Percentiles rank a stretch among this genome's conserved stretches.
Conservation (phyloP, 2,113 vertebrate species). For the Madoqua kirkii region DNA sequence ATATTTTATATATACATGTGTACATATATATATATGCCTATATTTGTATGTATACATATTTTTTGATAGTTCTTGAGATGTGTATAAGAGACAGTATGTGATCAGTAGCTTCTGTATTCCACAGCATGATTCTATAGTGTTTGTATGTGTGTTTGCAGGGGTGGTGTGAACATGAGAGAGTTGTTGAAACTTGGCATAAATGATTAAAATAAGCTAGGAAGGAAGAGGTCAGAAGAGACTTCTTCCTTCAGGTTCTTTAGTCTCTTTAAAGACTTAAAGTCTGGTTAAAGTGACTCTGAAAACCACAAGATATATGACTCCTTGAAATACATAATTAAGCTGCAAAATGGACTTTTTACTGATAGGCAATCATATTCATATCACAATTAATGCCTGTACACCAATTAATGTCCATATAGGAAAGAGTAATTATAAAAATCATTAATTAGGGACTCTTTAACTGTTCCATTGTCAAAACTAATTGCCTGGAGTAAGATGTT, state of each 20-base stretch:
- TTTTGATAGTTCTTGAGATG: not conserved
- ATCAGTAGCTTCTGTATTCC: not conserved
- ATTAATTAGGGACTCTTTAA: slow-evolving; percentile 63
- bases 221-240: not conserved
- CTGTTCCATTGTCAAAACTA: slow-evolving; percentile 61
- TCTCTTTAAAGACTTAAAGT: not conserved
- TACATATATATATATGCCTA: not conserved
- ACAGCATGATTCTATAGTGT: not conserved
- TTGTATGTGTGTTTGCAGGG: not conserved
- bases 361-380: slow-evolving; percentile 50
- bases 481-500: slow-evolving; percentile 49
- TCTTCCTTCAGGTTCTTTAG: not conserved
- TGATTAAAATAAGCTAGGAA: not conserved
- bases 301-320: not conserved
- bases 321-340: slow-evolving; percentile 59
- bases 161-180: accelerated
- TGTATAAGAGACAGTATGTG: too few species aligned
- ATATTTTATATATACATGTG: not conserved
- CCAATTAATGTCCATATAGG: slow-evolving; percentile 36
- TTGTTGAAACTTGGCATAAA: not conserved
- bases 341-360: slow-evolving; percentile 34
- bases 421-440: slow-evolving; percentile 52
- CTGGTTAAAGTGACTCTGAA: not conserved
- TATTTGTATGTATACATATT: not conserved
- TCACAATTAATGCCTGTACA: slow-evolving; percentile 36